phyloP scores from a whole-genome alignment of 2,797 vertebrate species.

The Rhabdomys pumilio region DNA sequence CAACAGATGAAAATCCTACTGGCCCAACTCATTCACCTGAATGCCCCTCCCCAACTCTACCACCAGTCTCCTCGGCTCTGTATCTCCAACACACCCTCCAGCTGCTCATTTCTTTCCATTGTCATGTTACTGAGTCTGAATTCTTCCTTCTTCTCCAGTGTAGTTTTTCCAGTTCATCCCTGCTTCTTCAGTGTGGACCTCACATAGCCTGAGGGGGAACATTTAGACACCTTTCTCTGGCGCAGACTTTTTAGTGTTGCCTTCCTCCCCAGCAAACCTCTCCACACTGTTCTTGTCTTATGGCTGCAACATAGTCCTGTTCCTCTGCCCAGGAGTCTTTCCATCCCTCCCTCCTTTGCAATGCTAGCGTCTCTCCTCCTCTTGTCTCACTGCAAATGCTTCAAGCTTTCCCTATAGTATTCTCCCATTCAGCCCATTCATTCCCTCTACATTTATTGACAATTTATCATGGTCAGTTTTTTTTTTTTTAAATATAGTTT shows the following conservation, averaged over 20 bases:
- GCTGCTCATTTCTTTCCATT: background rate
- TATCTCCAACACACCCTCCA: background rate
- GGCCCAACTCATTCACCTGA: background rate
- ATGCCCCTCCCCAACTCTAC: background rate
- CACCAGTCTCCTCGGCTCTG: background rate
- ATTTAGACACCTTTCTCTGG: background rate
- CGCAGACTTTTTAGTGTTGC: background rate
- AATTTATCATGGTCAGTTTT: background rate
- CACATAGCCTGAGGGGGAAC: background rate
- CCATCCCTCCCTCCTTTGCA: background rate
- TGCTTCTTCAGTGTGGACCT: background rate
- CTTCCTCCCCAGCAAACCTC: background rate
- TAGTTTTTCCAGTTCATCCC: background rate
- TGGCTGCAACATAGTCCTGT: fast-evolving
- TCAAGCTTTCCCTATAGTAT: background rate
- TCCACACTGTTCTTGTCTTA: background rate
- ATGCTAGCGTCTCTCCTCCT: background rate
- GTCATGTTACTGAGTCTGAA: background rate
- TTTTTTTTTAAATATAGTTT: background rate
- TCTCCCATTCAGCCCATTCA: background rate
- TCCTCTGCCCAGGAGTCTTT: background rate
- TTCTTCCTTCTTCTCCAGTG: background rate
- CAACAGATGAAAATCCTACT: background rate
- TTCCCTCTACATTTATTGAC: conserved; percentile 25
- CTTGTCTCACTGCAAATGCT: background rate